Conservation (phyloP, 2,113 vertebrate genomes). For the Engystomops pustulosus region DNA sequence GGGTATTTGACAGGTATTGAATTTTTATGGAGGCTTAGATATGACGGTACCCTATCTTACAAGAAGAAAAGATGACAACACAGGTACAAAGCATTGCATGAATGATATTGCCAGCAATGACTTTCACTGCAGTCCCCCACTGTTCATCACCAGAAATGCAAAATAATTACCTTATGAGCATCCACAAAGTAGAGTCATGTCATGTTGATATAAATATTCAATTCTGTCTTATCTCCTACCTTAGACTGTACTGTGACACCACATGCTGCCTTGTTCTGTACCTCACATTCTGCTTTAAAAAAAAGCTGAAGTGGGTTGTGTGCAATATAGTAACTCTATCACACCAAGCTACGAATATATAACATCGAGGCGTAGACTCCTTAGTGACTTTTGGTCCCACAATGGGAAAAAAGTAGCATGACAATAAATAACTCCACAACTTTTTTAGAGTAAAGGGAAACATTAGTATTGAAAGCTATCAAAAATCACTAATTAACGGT, state of each 20-base stretch:
- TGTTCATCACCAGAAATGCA: slow-evolving; percentile 23
- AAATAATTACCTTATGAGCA: slow-evolving; percentile 19
- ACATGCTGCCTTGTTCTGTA: slow-evolving; percentile 10
- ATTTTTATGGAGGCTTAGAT: not conserved
- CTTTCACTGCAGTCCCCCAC: not conserved
- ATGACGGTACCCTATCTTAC: not conserved
- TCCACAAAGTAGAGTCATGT: slow-evolving; percentile 1
- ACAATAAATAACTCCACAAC: not conserved
- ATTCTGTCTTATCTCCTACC: slow-evolving; percentile 7
- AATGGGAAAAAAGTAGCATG: not conserved
- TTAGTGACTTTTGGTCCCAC: not conserved
- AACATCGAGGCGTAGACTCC: not conserved
- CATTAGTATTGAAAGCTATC: no score
- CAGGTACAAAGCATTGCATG: not conserved
- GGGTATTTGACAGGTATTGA: not conserved
- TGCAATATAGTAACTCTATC: not conserved
- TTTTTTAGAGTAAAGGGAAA: not conserved
- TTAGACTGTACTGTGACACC: slow-evolving; percentile 9
- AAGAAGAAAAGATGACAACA: slow-evolving; percentile 8
- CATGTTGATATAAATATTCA: slow-evolving; percentile 25
- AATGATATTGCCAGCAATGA: not conserved
- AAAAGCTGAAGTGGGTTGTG: not conserved
- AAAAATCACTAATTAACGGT: no score
- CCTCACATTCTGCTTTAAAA: not conserved
- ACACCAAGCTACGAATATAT: not conserved